Conservation (phyloP, 2,797 vertebrate genomes). For the Arremon brunneinucha region DNA sequence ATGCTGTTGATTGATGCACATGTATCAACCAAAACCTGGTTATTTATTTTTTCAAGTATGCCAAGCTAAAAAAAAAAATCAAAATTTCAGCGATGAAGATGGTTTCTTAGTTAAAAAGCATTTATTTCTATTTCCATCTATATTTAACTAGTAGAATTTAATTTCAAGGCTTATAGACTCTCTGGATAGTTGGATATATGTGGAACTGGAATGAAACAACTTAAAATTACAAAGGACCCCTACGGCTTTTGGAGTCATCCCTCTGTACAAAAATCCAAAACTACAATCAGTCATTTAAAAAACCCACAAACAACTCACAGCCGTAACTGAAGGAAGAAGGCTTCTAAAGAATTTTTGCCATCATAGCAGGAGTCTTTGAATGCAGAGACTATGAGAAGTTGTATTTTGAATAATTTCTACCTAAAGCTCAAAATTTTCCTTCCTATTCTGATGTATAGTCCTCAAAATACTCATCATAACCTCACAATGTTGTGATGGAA, state of each 20-base stretch:
- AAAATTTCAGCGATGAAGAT: not conserved
- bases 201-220: not conserved
- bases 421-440: not conserved
- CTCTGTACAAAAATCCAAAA: not conserved
- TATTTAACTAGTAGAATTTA: not conserved
- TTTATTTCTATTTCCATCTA: not conserved
- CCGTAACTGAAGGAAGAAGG: not conserved
- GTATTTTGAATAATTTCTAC: not conserved
- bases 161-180: not conserved
- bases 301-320: accelerated
- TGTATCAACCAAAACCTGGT: not conserved
- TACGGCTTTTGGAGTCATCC: not conserved
- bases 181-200: not conserved
- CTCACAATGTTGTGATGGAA: not conserved
- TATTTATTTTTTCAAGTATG: not conserved
- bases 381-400: not conserved
- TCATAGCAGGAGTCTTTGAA: not conserved
- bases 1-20: not conserved
- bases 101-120: not conserved
- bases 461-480: not conserved
- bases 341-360: not conserved
- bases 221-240: not conserved
- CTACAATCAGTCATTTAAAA: not conserved
- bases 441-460: not conserved
- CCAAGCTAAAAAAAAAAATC: not conserved